These are phyloP conservation scores for Galago senegalensis DNA, from an alignment of 2,797 vertebrate species.

Conservation along the genomic window DNA sequence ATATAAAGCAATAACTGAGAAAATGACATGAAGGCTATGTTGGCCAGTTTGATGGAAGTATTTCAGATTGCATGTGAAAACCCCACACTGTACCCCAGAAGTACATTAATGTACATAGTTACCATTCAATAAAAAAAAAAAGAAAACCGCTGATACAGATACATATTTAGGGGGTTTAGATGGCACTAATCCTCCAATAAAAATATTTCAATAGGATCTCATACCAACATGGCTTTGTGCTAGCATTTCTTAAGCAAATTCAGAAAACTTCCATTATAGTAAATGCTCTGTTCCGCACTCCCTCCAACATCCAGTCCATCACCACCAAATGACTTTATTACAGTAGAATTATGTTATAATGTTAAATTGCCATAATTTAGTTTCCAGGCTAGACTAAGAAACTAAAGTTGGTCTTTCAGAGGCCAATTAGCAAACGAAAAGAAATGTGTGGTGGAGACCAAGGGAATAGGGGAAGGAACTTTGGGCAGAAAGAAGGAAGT, in stretches of 20 bases:
- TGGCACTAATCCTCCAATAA: background rate
- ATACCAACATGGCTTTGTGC: background rate
- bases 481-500: background rate
- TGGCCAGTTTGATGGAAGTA: too few species aligned
- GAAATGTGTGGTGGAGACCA: background rate
- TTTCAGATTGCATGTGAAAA: too few species aligned
- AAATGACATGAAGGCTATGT: too few species aligned
- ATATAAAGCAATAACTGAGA: too few species aligned
- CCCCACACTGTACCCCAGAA: too few species aligned
- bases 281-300: background rate
- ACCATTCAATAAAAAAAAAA: too few species aligned
- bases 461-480: background rate
- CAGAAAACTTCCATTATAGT: background rate
- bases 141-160: background rate
- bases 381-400: background rate
- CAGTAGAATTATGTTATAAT: background rate
- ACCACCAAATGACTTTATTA: background rate
- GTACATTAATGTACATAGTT: too few species aligned
- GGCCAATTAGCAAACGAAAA: background rate
- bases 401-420: background rate
- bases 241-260: background rate
- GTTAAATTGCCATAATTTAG: background rate
- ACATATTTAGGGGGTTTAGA: background rate
- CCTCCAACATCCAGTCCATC: background rate
- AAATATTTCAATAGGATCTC: conserved; percentile 57